phyloP scores from a whole-genome alignment of 2,113 vertebrate genomes.

The Gopherus evgoodei region DNA sequence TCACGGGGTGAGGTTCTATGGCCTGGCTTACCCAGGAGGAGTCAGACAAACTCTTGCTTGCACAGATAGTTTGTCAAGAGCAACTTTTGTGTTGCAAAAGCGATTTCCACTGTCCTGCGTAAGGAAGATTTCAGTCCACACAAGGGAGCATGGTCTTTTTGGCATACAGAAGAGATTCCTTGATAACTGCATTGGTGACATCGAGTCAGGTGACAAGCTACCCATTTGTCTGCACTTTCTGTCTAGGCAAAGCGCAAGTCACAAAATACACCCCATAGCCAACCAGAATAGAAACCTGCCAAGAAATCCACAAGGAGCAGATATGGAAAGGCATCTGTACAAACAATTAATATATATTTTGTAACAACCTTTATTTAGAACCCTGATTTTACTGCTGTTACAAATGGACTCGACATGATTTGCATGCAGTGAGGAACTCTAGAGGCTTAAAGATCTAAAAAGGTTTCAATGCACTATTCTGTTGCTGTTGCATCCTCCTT shows the following conservation, averaged over 20 bases:
- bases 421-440: background rate
- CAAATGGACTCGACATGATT: background rate
- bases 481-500: background rate
- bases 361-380: background rate
- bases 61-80: background rate
- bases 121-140: background rate
- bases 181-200: background rate
- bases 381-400: background rate
- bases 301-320: background rate
- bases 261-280: background rate
- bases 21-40: background rate
- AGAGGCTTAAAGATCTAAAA: background rate
- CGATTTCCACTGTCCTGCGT: background rate
- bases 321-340: background rate
- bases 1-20: background rate
- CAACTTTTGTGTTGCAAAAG: background rate
- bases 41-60: background rate
- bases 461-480: slow-evolving; percentile 29
- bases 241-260: background rate
- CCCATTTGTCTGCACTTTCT: background rate
- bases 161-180: background rate
- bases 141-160: background rate
- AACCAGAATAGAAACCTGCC: background rate
- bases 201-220: background rate
- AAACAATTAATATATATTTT: background rate